phyloP scores from a whole-genome alignment of 2,888 invertebrate species.

The Drosophila prolongata region DNA sequence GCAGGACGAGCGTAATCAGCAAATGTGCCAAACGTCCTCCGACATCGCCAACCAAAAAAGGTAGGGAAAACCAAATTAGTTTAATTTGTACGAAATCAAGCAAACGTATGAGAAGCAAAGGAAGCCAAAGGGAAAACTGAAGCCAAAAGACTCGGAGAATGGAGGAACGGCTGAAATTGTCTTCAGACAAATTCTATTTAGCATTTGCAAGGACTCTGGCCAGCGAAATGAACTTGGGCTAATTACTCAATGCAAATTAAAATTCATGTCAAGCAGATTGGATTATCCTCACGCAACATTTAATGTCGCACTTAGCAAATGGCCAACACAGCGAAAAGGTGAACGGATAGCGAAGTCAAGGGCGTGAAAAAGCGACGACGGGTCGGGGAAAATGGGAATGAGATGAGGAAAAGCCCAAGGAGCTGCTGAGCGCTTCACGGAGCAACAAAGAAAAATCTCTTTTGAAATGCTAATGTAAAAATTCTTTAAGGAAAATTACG shows the following conservation, averaged over 20 bases:
- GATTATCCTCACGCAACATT: constrained; percentile 81
- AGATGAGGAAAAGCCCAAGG: constrained; percentile 26
- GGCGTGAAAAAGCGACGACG: constrained; percentile 46
- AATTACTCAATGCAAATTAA: constrained; percentile 82
- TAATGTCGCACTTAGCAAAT: constrained; percentile 74
- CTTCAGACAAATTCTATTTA: constrained; percentile 69
- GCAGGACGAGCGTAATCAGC: constrained; percentile 69
- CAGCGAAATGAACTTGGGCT: constrained; percentile 72
- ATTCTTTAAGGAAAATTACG: constrained; percentile 81
- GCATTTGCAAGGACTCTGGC: constrained; percentile 62
- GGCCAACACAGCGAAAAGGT: constrained; percentile 61
- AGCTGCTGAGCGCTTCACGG: constrained; percentile 27
- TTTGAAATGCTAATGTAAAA: constrained; percentile 81
- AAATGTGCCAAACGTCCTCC: constrained; percentile 68
- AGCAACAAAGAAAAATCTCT: constrained; percentile 69
- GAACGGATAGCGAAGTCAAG: constrained; percentile 57
- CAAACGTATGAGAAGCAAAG: constrained; percentile 49
- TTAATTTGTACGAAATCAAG: constrained; percentile 78
- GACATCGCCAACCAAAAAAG: constrained; percentile 31
- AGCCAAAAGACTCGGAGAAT: constrained; percentile 19
- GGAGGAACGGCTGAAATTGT: constrained; percentile 33
- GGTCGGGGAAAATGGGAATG: constrained; percentile 21
- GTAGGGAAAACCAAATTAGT: constrained; percentile 68
- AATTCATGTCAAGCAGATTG: constrained; percentile 81
- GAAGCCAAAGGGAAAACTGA: constrained; percentile 7